phyloP scores from a whole-genome alignment of 2,888 invertebrate genomes.

The Hypselothyrea guttata region DNA sequence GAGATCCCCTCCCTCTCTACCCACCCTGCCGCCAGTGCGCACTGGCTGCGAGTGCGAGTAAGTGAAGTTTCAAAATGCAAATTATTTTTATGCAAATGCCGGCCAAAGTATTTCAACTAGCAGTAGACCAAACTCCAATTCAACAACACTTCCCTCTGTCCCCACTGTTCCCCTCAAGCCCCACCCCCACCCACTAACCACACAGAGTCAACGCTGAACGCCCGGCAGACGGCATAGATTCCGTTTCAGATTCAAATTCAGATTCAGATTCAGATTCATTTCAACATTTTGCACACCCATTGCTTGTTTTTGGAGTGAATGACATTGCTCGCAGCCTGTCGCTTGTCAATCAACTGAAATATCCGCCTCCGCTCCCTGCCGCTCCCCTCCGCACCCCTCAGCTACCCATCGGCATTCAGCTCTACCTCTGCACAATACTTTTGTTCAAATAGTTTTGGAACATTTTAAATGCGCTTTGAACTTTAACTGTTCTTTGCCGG shows the following conservation, averaged over 20 bases:
- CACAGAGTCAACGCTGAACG: background rate
- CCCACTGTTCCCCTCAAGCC: background rate
- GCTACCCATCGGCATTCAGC: background rate
- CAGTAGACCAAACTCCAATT: constrained; percentile 9
- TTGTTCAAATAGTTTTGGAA: constrained; percentile 57
- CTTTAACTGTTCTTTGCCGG: constrained; percentile 28
- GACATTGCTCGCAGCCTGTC: constrained; percentile 60
- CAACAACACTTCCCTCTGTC: background rate
- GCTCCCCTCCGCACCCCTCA: background rate
- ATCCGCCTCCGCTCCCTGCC: background rate
- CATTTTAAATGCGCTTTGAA: constrained; percentile 52
- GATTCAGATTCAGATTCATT: constrained; percentile 50
- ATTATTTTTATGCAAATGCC: constrained; percentile 66
- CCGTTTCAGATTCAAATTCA: constrained; percentile 19
- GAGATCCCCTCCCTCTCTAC: too few species aligned
- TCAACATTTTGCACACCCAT: constrained; percentile 58
- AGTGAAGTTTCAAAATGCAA: constrained; percentile 64
- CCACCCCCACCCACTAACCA: background rate
- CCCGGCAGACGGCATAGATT: background rate
- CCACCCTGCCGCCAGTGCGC: too few species aligned
- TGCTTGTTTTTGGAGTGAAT: constrained; percentile 61
- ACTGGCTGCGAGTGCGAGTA: constrained; percentile 6
- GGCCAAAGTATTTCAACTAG: constrained; percentile 62
- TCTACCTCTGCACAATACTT: constrained; percentile 40
- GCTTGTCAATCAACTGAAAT: constrained; percentile 62